Base-by-base conservation (phyloP, 2,797 vertebrate genomes). In the Silurus lanzhouensis region DNA sequence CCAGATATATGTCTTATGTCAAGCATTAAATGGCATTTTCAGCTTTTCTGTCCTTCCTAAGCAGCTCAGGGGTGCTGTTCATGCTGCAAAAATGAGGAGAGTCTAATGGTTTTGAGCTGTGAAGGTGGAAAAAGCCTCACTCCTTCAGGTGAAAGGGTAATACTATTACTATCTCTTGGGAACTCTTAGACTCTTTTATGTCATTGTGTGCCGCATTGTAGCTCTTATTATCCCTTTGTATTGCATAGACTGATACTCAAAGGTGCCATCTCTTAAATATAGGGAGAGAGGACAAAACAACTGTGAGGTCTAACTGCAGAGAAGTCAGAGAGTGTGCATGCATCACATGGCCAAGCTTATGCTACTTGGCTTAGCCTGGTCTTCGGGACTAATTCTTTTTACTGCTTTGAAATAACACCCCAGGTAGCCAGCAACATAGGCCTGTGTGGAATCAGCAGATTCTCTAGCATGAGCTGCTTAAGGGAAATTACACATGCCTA, bases 71-170 rank as follows among this genome's bases (percentile, higher is more conserved):
- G 88, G 84, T 82, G 83, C 82, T 88, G 10, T 38, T 82, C 79
- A 57, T 83, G 74, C 46, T 86, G 85, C 80, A 88, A 89, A 84
- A 68, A 89, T 87, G 67, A 91, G 86, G 82, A 76, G 55, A 67
- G 81, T 86, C 27, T 89, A 90, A 93, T 84, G 85, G 86, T 86
- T 64, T 17, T 10, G 83, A 71, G 89, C 74, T 78, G 60, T 66
- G 68, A 90, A 88, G 70, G 79, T 82, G 83, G 52, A 87, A 88
- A 75, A 71, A 86, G 74, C 81, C 82, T 94, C 90, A 91, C 92
- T 93, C 90, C 83, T 67, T 71, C 66, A 82, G 87, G 66, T 81
- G 85, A 89, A 84, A 68, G 77, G 82, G 81, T 87, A 83, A 86
- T 89, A 71, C 80, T 84, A 75, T 88, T 74, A 31, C 82, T 83